Evolutionary conservation across 1,140 invertebrate genomes (phyloP).

Genomic region (Brachystomella parvula): DNA sequence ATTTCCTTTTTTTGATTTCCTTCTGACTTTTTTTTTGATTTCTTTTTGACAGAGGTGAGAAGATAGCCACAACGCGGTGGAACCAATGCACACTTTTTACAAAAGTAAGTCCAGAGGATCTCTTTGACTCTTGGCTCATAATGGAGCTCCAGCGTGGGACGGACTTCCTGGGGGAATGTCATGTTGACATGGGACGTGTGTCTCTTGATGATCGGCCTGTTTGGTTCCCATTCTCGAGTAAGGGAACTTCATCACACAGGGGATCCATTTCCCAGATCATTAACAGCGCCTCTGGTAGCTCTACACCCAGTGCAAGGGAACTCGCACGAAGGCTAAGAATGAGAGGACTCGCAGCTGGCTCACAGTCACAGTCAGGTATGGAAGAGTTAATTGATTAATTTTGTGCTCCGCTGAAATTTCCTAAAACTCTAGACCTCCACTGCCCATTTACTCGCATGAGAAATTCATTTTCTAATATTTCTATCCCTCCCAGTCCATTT

Average conservation of each 20-base stretch:
- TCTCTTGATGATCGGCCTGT: slow-evolving; percentile 38
- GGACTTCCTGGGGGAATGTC: slow-evolving; percentile 36
- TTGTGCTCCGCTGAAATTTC: slow-evolving; percentile 9
- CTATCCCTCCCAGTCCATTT: background rate
- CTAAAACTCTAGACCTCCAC: too few species aligned
- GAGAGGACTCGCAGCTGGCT: slow-evolving; percentile 29
- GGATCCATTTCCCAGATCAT: slow-evolving; percentile 35
- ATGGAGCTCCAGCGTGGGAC: slow-evolving; percentile 31
- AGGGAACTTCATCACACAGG: slow-evolving; percentile 35
- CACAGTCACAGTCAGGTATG: slow-evolving; percentile 37
- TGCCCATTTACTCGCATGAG: too few species aligned
- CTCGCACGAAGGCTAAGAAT: slow-evolving; percentile 35
- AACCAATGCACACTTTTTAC: slow-evolving; percentile 37
- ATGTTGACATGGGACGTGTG: slow-evolving; percentile 37
- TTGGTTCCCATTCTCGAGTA: slow-evolving; percentile 37
- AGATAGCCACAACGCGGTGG: slow-evolving; percentile 34
- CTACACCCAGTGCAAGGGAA: slow-evolving; percentile 33
- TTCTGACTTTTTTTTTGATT: slow-evolving; percentile 6
- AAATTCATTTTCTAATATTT: background rate
- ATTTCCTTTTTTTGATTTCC: background rate
- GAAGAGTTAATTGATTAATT: too few species aligned
- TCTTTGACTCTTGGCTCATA: slow-evolving; percentile 38
- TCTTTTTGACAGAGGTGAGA: slow-evolving; percentile 31
- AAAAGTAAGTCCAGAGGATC: slow-evolving; percentile 36
- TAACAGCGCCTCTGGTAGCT: slow-evolving; percentile 21